Evolutionary conservation across 30 jellyfish, hydroid and myxozoan species (phyloP).

Genomic region (Aurelia aurita): DNA sequence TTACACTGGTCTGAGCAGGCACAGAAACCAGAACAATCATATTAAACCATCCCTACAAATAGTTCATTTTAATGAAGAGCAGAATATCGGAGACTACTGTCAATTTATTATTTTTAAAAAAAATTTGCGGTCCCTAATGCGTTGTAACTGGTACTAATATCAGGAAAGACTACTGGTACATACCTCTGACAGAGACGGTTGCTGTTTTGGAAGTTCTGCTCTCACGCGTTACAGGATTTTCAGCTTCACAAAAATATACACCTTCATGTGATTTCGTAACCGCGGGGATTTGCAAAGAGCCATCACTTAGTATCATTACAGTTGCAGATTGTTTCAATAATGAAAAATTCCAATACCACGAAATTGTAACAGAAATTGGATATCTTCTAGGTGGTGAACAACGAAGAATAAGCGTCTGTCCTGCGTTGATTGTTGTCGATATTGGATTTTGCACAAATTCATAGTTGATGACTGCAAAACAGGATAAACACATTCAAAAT

Average conservation of each 20-base stretch:
- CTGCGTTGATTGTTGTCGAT: conserved; percentile 15
- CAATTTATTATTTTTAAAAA: too few species aligned
- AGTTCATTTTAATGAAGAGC: too few species aligned
- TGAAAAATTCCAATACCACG: conserved; percentile 63
- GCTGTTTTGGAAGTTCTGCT: conserved; percentile 76
- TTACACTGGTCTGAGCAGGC: too few species aligned
- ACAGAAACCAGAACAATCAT: too few species aligned
- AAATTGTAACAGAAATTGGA: conserved; percentile 36
- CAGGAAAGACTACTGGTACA: conserved; percentile 9
- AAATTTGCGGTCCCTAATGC: too few species aligned
- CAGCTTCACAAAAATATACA: conserved; percentile 71
- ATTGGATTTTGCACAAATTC: conserved; percentile 53
- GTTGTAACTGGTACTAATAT: neutral
- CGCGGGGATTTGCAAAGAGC: conserved; percentile 24
- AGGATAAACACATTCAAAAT: neutral
- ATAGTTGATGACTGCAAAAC: conserved; percentile 65
- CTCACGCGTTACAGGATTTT: conserved; percentile 53
- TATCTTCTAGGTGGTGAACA: conserved; percentile 83
- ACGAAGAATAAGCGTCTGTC: conserved; percentile 32
- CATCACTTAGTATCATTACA: conserved; percentile 12
- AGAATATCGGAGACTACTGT: too few species aligned
- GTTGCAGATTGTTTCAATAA: neutral
- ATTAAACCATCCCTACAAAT: too few species aligned
- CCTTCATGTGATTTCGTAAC: conserved; percentile 49
- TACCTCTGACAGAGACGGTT: conserved; percentile 69